phyloP scores from a whole-genome alignment of 2,888 invertebrate species.

The Drosophila ustulata region DNA sequence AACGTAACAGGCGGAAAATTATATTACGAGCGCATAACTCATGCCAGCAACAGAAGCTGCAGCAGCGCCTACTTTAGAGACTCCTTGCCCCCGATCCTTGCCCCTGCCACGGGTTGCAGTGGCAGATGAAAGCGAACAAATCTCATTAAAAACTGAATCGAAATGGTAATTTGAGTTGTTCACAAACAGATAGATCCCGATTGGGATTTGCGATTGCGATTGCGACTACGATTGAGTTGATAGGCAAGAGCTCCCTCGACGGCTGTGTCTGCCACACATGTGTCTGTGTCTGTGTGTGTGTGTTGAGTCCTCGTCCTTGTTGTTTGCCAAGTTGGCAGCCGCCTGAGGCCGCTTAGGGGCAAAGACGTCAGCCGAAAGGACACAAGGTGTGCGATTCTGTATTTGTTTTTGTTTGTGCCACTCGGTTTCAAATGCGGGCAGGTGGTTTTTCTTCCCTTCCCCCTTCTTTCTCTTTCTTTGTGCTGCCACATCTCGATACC shows the following conservation, averaged over 20 bases:
- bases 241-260: constrained; percentile 40
- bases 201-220: constrained; percentile 55
- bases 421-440: constrained; percentile 64
- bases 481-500: constrained; percentile 1
- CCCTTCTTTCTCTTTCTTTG: background rate
- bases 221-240: constrained; percentile 62
- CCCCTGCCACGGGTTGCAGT: constrained; percentile 23
- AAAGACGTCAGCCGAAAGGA: constrained; percentile 41
- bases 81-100: constrained; percentile 27
- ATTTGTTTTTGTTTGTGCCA: constrained; percentile 20
- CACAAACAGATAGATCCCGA: constrained; percentile 71
- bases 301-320: constrained; percentile 53
- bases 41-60: constrained; percentile 46
- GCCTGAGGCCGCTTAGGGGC: constrained; percentile 33
- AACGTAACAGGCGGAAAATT: constrained; percentile 71
- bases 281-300: constrained; percentile 18
- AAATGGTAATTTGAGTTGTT: constrained; percentile 78
- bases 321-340: constrained; percentile 70
- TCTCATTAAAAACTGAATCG: constrained; percentile 80
- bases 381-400: constrained; percentile 77
- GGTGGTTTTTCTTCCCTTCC: constrained; percentile 49
- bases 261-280: background rate
- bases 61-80: background rate
- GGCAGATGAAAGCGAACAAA: constrained; percentile 69
- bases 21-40: constrained; percentile 74